phyloP scores from a whole-genome alignment of 2,888 invertebrate genomes.

The Drosophila falleni region DNA sequence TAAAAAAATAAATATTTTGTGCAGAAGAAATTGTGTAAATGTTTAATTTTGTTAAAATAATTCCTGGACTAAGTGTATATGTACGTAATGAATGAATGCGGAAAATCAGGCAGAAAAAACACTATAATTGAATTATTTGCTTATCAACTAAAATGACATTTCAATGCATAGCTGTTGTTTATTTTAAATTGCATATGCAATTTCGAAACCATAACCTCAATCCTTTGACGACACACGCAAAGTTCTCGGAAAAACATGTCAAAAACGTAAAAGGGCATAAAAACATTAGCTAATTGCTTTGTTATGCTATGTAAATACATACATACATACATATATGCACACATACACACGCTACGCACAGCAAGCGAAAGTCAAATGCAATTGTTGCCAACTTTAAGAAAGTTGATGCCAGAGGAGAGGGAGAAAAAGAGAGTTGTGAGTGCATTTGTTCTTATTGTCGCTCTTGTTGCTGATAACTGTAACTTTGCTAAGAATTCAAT shows the following conservation, averaged over 20 bases:
- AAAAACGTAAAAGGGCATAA: constrained; percentile 18
- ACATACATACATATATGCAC: too few species aligned
- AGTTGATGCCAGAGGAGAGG: neutral
- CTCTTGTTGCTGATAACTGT: constrained; percentile 7
- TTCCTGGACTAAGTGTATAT: too few species aligned
- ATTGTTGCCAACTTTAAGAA: constrained; percentile 7
- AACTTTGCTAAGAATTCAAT: constrained; percentile 32
- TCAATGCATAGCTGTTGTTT: neutral
- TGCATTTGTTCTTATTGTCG: constrained; percentile 16
- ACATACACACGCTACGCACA: neutral
- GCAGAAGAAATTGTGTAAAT: too few species aligned
- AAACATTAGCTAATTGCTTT: constrained; percentile 57
- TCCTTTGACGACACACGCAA: constrained; percentile 26
- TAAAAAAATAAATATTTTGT: too few species aligned
- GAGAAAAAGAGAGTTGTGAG: neutral
- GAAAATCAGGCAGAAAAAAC: neutral
- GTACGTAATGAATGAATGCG: too few species aligned
- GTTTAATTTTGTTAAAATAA: too few species aligned
- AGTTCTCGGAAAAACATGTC: constrained; percentile 33
- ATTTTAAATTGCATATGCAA: constrained; percentile 27
- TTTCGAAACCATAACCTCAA: constrained; percentile 29
- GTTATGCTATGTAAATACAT: constrained; percentile 1
- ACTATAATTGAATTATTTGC: neutral
- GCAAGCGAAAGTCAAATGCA: constrained; percentile 4
- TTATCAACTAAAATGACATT: constrained; percentile 2